Conservation (phyloP, 92 coral and sea anemone species). For the Palythoa grandis region DNA sequence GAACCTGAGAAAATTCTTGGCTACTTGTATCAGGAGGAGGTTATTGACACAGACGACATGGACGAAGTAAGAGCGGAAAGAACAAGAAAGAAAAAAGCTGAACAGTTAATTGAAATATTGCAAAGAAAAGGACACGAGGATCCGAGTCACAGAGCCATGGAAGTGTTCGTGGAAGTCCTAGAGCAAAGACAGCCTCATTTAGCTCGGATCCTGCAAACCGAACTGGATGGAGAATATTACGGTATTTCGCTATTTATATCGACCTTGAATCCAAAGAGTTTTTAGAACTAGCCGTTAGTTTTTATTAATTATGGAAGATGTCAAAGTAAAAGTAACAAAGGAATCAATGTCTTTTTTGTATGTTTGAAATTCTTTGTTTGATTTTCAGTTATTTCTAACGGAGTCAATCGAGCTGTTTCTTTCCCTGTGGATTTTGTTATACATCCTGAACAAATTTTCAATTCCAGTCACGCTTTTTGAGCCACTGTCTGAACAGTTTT, state of each 20-base stretch:
- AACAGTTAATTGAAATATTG: slow-evolving; percentile 55
- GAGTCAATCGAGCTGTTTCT: too few relatives aligned
- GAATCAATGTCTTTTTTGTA: too few relatives aligned
- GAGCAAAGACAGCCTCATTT: slow-evolving; percentile 72
- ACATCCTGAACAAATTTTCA: too few relatives aligned
- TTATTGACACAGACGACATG: slow-evolving; percentile 80
- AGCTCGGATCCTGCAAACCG: slow-evolving; percentile 62
- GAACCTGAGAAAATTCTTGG: slow-evolving; percentile 77
- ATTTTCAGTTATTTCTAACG: too few relatives aligned
- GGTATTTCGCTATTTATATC: background rate
- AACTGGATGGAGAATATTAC: slow-evolving; percentile 40
- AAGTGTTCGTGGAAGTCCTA: slow-evolving; percentile 65
- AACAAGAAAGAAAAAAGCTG: slow-evolving; percentile 69
- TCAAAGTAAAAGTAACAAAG: too few relatives aligned
- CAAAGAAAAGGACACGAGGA: slow-evolving; percentile 24
- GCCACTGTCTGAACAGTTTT: too few relatives aligned
- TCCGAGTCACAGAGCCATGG: slow-evolving; percentile 25
- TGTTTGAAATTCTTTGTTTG: too few relatives aligned
- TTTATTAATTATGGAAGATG: too few relatives aligned
- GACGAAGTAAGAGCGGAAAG: slow-evolving; percentile 71
- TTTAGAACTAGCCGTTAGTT: background rate
- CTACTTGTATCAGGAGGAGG: slow-evolving; percentile 79
- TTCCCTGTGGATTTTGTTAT: too few relatives aligned
- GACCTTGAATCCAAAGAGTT: background rate
- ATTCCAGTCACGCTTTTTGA: too few relatives aligned